phyloP scores from a whole-genome alignment of 2,797 vertebrate species.

The Helicolenus hilgendorfi region DNA sequence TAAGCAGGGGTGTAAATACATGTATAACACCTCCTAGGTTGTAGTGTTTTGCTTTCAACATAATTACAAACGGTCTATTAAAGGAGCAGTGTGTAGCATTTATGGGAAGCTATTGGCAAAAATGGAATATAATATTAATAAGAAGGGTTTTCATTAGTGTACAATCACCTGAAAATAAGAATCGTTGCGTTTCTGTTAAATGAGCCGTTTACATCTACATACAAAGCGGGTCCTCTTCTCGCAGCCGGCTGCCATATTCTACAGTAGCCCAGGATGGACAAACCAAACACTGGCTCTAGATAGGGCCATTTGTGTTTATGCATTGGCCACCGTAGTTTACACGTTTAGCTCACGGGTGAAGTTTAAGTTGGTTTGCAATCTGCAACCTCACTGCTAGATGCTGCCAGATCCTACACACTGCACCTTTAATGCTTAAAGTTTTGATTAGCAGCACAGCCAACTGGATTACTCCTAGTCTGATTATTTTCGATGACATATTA shows the following conservation, averaged over 20 bases:
- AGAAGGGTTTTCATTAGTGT: background rate
- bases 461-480: background rate
- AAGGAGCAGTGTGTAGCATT: background rate
- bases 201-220: background rate
- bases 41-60: slow-evolving; percentile 2
- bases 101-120: background rate
- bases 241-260: too few species aligned
- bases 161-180: background rate
- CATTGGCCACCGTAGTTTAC: background rate
- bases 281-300: background rate
- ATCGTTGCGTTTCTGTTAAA: background rate
- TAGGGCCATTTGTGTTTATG: background rate
- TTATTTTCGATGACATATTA: background rate
- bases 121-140: background rate
- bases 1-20: background rate
- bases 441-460: background rate
- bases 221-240: too few species aligned
- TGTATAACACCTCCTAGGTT: background rate
- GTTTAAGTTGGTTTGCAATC: background rate
- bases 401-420: background rate
- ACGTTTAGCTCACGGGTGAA: background rate
- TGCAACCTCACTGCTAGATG: background rate
- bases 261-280: background rate
- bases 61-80: background rate
- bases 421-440: background rate